phyloP scores from a whole-genome alignment of 2,113 vertebrate species.

The Mesoclemmys tuberculata region DNA sequence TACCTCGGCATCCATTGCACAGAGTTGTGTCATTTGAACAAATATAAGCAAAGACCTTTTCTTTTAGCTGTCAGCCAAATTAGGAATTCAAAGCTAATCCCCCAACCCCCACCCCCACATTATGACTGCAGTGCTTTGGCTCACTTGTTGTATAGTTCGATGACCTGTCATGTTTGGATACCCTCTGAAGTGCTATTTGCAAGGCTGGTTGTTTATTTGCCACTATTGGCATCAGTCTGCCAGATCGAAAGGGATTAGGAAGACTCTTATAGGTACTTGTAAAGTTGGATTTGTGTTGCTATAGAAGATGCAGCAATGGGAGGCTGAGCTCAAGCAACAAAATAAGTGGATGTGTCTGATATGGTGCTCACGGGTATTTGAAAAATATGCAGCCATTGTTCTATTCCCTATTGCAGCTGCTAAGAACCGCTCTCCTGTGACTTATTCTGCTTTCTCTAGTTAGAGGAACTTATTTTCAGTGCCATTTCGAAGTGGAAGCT shows the following conservation, averaged over 20 bases:
- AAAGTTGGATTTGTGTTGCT: slow-evolving; percentile 37
- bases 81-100: background rate
- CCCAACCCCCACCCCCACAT: background rate
- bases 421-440: background rate
- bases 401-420: background rate
- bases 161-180: background rate
- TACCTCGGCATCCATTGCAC: background rate
- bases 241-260: slow-evolving; percentile 38
- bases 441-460: background rate
- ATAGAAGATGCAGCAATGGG: background rate
- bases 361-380: background rate
- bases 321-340: slow-evolving; percentile 18
- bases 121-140: background rate
- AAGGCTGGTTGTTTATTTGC: slow-evolving; percentile 23
- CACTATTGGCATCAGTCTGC: background rate
- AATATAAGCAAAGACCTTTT: background rate
- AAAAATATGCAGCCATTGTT: background rate
- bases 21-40: background rate
- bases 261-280: slow-evolving; percentile 3
- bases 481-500: background rate
- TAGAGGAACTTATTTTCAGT: background rate
- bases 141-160: background rate
- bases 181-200: slow-evolving; percentile 12
- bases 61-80: background rate
- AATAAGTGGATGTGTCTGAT: background rate